These are phyloP conservation scores for Camelus dromedarius DNA, from an alignment of 2,113 vertebrate genomes.

Conservation along the genomic window DNA sequence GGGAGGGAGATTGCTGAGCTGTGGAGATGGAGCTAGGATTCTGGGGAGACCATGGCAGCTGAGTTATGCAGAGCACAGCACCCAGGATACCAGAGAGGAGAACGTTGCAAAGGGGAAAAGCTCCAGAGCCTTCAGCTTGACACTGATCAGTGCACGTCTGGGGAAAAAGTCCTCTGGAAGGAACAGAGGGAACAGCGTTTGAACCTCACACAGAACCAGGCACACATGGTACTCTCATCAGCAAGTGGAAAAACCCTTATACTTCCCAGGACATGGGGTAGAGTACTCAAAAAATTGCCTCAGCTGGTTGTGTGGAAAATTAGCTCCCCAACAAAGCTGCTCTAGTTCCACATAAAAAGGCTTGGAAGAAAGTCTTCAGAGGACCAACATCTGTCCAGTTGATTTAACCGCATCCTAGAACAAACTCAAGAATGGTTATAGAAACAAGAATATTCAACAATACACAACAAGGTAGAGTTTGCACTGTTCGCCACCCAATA, in stretches of 20 bases:
- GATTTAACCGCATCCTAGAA: background rate
- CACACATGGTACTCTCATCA: background rate
- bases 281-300: background rate
- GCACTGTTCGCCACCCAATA: background rate
- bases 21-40: background rate
- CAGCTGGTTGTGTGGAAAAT: background rate
- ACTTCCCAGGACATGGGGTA: background rate
- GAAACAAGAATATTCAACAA: background rate
- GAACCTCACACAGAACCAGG: background rate
- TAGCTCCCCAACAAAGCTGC: background rate
- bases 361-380: background rate
- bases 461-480: background rate
- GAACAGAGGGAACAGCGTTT: background rate
- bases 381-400: background rate
- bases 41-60: background rate
- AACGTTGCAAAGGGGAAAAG: accelerated
- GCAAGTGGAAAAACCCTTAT: background rate
- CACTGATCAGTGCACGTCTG: accelerated
- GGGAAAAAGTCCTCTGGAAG: background rate
- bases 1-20: background rate
- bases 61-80: background rate
- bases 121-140: too few relatives aligned
- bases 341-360: background rate
- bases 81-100: background rate
- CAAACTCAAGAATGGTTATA: background rate